Conservation (phyloP, 2,888 invertebrate genomes). For the Sycophila texana region DNA sequence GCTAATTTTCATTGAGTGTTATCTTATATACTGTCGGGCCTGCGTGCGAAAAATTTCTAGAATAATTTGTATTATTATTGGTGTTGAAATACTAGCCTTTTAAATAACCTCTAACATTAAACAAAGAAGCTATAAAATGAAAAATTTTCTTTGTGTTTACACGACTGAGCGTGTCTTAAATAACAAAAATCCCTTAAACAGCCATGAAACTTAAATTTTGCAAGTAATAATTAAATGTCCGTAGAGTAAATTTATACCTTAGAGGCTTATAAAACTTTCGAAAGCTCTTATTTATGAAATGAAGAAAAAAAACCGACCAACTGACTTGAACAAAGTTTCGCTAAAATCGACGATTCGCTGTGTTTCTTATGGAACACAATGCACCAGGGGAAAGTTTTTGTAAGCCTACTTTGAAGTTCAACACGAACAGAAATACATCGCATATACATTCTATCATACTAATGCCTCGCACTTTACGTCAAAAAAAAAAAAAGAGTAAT, state of each 20-base stretch:
- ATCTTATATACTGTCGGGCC: not conserved
- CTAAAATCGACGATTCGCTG: no score
- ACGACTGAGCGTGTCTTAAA: no score
- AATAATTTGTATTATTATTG: not conserved
- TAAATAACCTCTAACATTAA: no score
- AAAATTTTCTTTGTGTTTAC: not conserved
- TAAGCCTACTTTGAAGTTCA: constrained; percentile 29
- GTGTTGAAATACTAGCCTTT: not conserved
- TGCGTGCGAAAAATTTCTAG: not conserved
- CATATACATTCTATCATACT: constrained; percentile 3
- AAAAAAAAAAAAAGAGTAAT: constrained; percentile 21
- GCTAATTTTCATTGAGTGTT: constrained; percentile 16
- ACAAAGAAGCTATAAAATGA: no score
- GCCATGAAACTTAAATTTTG: no score
- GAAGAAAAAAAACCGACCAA: not conserved
- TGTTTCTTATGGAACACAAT: not conserved
- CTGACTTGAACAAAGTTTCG: no score
- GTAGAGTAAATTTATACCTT: not conserved
- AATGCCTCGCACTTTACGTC: constrained; percentile 2
- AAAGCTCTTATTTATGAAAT: not conserved
- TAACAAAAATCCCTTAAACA: no score
- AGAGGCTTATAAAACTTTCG: constrained; percentile 3
- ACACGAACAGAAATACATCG: not conserved
- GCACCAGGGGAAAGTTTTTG: constrained; percentile 15
- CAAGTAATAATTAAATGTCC: no score